phyloP scores from a whole-genome alignment of 2,113 vertebrate species.

The Gnathonemus echidnorhynchus region DNA sequence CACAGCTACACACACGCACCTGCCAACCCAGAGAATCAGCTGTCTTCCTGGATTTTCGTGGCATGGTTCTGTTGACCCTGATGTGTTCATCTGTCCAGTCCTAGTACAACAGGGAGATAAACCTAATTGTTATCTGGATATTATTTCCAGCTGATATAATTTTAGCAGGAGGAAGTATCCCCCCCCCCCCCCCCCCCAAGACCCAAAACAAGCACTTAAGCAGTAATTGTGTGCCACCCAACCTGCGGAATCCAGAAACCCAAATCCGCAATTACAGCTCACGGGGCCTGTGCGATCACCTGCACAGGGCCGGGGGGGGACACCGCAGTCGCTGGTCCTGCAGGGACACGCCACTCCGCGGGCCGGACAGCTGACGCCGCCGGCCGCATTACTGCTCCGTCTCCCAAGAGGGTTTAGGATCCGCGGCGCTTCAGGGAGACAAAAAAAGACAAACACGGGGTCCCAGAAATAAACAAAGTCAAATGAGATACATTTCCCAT shows the following conservation, averaged over 20 bases:
- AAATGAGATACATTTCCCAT: conserved; percentile 7
- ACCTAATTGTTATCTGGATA: background rate
- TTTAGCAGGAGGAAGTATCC: background rate
- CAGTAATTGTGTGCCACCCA: background rate
- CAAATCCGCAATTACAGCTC: conserved; percentile 16
- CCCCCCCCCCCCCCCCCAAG: background rate
- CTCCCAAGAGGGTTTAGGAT: background rate
- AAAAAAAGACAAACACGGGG: background rate
- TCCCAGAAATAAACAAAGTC: conserved; percentile 12
- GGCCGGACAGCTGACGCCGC: background rate
- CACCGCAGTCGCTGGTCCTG: background rate
- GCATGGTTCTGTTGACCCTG: background rate
- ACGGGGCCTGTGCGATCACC: background rate
- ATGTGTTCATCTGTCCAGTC: background rate
- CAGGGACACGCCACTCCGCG: background rate
- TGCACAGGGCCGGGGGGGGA: background rate
- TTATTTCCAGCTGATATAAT: background rate
- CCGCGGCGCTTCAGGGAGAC: background rate
- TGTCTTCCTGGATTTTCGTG: background rate
- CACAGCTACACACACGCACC: background rate
- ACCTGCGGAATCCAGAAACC: conserved; percentile 3
- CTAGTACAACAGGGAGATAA: background rate
- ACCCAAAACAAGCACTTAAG: conserved; percentile 3
- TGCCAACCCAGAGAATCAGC: background rate
- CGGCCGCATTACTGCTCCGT: background rate